A percentile compares a stretch with the other conserved stretches of the same genome.
These are phyloP conservation scores for Himalopsyche japonica DNA, from an alignment of 2,888 invertebrate genomes.

Conservation along the genomic window DNA sequence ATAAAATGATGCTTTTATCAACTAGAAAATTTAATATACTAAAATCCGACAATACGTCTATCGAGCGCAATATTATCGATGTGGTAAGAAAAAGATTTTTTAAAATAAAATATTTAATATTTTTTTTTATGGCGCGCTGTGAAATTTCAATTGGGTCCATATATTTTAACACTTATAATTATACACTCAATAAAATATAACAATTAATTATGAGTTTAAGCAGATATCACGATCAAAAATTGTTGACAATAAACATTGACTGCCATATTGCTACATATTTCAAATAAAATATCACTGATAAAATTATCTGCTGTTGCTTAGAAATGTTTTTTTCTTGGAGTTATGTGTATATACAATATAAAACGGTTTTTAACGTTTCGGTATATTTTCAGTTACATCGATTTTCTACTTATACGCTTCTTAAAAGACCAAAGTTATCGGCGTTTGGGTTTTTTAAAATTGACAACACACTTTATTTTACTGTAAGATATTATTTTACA, in stretches of 20 bases:
- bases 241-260: too few species aligned
- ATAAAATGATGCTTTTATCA: conserved; percentile 10
- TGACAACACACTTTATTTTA: conserved; percentile 16
- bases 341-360: neutral
- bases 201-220: too few species aligned
- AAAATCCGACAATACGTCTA: neutral
- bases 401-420: conserved; percentile 11
- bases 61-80: neutral
- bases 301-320: too few species aligned
- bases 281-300: too few species aligned
- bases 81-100: neutral
- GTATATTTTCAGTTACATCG: conserved; percentile 6
- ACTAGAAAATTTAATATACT: neutral
- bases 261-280: too few species aligned
- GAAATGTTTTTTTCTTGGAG: too few species aligned
- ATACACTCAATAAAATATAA: too few species aligned
- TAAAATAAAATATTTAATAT: too few species aligned
- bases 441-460: conserved; percentile 13
- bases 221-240: too few species aligned
- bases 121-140: too few species aligned
- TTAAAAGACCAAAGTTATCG: neutral
- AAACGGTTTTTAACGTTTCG: neutral
- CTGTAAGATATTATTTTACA: neutral
- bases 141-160: too few species aligned
- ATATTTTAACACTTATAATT: too few species aligned